These are phyloP conservation scores for Monarcha castaneiventris DNA, from an alignment of 2,113 vertebrate species.

Conservation along the genomic window DNA sequence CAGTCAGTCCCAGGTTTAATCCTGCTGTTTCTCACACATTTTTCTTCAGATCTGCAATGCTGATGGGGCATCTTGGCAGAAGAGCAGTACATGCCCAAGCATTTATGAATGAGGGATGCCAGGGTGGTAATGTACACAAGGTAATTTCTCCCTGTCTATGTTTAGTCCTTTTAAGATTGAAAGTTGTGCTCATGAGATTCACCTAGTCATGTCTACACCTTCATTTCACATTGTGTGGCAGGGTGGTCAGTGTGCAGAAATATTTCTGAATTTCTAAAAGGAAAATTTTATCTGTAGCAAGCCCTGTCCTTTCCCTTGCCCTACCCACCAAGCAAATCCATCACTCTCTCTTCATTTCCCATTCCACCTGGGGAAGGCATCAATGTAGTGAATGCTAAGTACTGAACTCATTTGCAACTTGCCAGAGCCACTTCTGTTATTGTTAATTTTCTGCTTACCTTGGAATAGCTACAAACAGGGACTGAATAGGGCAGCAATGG, in stretches of 20 bases:
- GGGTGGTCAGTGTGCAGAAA: not conserved
- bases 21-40: not conserved
- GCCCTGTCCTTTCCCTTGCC: slow-evolving; percentile 20
- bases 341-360: slow-evolving; percentile 23
- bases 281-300: not conserved
- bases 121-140: not conserved
- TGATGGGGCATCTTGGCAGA: not conserved
- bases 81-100: not conserved
- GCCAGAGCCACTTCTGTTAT: not conserved
- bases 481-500: not conserved
- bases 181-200: not conserved
- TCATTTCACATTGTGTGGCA: not conserved
- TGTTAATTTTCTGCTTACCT: slow-evolving; percentile 6
- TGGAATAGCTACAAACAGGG: not conserved
- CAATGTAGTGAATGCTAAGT: slow-evolving; percentile 9
- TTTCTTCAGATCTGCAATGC: not conserved
- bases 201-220: not conserved
- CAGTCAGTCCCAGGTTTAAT: not conserved
- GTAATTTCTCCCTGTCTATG: not conserved
- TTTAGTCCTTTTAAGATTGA: slow-evolving; percentile 43
- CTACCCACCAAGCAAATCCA: not conserved
- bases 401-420: slow-evolving; percentile 23
- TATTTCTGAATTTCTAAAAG: not conserved
- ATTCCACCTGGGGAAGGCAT: not conserved
- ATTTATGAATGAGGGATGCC: not conserved